Conservation (phyloP, 2,888 invertebrate species). For the Coremacera marginata region DNA sequence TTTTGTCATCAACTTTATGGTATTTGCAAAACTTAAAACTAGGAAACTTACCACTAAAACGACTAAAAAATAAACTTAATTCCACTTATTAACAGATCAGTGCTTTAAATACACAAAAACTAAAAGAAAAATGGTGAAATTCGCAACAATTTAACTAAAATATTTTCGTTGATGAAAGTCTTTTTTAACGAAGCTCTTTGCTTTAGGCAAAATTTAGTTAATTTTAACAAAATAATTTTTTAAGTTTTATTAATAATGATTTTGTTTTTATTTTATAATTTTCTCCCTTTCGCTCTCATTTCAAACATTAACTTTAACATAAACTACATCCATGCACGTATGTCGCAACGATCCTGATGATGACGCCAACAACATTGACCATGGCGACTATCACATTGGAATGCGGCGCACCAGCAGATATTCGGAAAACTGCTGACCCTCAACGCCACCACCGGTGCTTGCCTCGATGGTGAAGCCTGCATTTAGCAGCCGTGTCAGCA, state of each 20-base stretch:
- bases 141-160: not conserved
- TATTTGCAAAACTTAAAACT: slow-evolving; percentile 6
- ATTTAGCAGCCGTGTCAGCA: slow-evolving; percentile 84
- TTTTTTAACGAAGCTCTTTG: not conserved
- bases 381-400: slow-evolving; percentile 67
- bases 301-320: slow-evolving; percentile 45
- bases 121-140: not conserved
- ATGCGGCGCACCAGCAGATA: slow-evolving; percentile 81
- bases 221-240: not conserved
- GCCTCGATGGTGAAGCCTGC: slow-evolving; percentile 84
- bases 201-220: slow-evolving; percentile 19
- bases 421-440: slow-evolving; percentile 91
- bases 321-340: slow-evolving; percentile 40
- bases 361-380: not conserved
- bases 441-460: slow-evolving; percentile 88
- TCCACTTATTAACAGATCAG: slow-evolving; percentile 29
- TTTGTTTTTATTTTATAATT: not conserved
- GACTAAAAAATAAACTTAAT: not conserved
- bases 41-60: slow-evolving; percentile 23
- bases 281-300: slow-evolving; percentile 4
- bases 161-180: not conserved
- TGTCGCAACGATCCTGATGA: not conserved
- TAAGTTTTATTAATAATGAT: not conserved
- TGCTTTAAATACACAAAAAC: slow-evolving; percentile 21
- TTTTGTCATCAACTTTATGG: not conserved